Base-by-base conservation (phyloP, 2,888 invertebrate genomes). In the Hetaerina titia region DNA sequence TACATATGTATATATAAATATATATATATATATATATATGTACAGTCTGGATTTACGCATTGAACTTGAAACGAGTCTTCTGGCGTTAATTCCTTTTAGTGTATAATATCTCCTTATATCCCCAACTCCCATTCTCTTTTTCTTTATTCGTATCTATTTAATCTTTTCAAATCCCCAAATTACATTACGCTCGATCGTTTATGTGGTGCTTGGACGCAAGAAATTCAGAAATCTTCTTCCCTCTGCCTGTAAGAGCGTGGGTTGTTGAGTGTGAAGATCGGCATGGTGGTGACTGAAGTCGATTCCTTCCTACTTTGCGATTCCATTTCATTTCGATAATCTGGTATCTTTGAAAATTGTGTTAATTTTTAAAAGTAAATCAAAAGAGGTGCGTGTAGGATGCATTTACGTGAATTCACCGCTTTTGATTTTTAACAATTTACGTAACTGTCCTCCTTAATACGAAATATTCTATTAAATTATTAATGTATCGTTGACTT, bases 11-110 rank as follows among this genome's bases (percentile, higher is more conserved):
- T 45, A 45, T 45, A 45, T 45, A 45, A 2, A 45, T 45, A 45
- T 45, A 45, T 45, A 45, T 45, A 45, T 45, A 81, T 22, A 81
- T 81, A 81, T 45, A 45, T 45, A 45, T 45, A 45, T 81, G 25
- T 81, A 25, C 25, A n/a, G 69, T 69, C 69, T 81, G 81, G 81
- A 81, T 81, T 81, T 81, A 81, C 81, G 81, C 81, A 81, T 81
- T 81, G 81, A 81, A 81, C 81, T 31, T 81, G 31, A 81, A 81
- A 81, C 81, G 25, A 81, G 31, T 31, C 81, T 81, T 31, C 31
- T 81, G 81, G 81, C 81, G 81, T 81, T 81, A 81, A 81, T 81
- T 81, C 81, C 81, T 81, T 69, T 81, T 2, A 31, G 81, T 25
- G 81, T 31, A 81, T 81, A 81, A 81, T 81, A 81, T 81, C 81